A percentile compares a stretch with the other conserved stretches of the same genome.
Conservation (phyloP, 2,888 invertebrate species). For the Anorthoa munda region DNA sequence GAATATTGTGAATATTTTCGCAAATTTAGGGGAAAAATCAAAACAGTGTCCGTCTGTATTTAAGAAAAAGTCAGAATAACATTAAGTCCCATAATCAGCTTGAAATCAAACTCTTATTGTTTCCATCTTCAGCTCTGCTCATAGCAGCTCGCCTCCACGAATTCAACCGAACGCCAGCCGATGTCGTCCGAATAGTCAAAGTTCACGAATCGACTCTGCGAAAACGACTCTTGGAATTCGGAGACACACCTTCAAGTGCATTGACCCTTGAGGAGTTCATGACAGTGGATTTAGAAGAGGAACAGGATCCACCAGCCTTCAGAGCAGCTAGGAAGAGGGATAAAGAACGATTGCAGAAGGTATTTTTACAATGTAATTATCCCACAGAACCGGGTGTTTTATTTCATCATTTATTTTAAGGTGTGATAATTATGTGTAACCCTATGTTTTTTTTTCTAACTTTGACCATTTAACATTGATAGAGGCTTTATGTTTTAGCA, state of each 20-base stretch:
- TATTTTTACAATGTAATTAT: conserved; percentile 73
- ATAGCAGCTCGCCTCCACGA: conserved; percentile 98
- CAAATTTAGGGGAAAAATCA: no score
- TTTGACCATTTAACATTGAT: no score
- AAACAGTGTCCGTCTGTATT: no score
- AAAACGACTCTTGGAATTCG: conserved; percentile 98
- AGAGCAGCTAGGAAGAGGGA: conserved; percentile 97
- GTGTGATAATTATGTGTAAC: no score
- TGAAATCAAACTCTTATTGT: neutral
- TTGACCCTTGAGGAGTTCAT: conserved; percentile 99
- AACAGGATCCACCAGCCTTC: conserved; percentile 98
- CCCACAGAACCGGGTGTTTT: neutral
- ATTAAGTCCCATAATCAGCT: neutral
- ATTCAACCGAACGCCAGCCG: conserved; percentile 96
- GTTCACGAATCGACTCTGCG: conserved; percentile 98
- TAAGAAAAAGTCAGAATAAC: no score
- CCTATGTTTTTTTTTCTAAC: neutral
- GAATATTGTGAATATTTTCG: no score
- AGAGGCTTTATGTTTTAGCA: no score
- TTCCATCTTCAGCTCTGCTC: conserved; percentile 93
- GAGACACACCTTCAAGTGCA: conserved; percentile 98
- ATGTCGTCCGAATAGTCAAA: conserved; percentile 98
- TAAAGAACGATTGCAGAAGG: conserved; percentile 95
- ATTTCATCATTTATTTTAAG: neutral
- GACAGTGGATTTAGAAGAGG: conserved; percentile 98